phyloP scores from a whole-genome alignment of 2,113 vertebrate genomes.

The Erpornis zantholeuca region DNA sequence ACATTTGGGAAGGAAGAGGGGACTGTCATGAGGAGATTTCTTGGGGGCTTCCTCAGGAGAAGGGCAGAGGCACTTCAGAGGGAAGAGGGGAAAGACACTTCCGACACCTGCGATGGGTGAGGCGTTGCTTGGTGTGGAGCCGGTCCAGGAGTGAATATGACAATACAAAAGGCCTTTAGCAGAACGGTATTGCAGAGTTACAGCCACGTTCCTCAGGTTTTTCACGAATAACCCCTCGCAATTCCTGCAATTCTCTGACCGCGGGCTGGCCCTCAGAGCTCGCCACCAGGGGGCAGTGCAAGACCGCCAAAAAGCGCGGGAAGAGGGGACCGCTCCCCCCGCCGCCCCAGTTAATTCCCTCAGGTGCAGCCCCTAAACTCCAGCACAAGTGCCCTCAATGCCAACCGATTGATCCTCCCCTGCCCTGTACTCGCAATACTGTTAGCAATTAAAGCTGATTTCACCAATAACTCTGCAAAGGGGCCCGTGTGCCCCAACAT shows the following conservation, averaged over 20 bases:
- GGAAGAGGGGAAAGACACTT: not conserved
- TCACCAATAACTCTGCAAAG: not conserved
- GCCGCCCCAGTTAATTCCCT: rapidly evolving
- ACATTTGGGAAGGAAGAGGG: not conserved
- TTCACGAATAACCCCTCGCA: too few species aligned
- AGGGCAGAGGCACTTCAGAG: not conserved
- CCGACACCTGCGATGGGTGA: rapidly evolving
- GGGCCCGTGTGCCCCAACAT: rapidly evolving
- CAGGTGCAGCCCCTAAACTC: not conserved
- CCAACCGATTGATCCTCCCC: not conserved
- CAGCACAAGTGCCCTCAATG: not conserved
- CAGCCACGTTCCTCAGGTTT: not conserved
- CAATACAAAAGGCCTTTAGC: not conserved
- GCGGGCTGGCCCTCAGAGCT: rapidly evolving
- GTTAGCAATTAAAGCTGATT: not conserved
- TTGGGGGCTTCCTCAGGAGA: not conserved
- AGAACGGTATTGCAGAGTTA: rapidly evolving
- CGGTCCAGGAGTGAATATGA: not conserved
- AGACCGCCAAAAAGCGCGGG: not conserved
- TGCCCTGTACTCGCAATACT: rapidly evolving
- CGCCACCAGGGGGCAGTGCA: not conserved
- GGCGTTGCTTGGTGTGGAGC: not conserved
- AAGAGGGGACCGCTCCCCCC: too few species aligned
- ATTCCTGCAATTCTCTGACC: rapidly evolving
- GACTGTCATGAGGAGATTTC: not conserved